A percentile compares a stretch with the other conserved stretches of the same genome.
These are phyloP conservation scores for Carapus acus DNA, from an alignment of 2,797 vertebrate species.

Conservation along the genomic window DNA sequence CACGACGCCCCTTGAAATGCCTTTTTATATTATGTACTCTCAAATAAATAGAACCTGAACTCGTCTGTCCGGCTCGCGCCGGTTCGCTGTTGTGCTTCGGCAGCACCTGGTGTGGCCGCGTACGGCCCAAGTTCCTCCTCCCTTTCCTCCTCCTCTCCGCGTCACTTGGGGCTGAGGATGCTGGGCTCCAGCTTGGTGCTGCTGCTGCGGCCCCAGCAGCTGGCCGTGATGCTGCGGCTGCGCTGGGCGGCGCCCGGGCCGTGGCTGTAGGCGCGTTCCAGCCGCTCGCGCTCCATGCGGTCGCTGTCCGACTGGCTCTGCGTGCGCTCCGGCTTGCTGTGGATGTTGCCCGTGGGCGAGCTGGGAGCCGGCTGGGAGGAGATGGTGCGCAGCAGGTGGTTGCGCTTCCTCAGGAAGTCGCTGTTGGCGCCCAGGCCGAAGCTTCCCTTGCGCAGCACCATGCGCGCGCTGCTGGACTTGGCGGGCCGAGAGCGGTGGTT, in stretches of 20 bases:
- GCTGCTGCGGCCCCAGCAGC: conserved; percentile 86
- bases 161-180: conserved; percentile 76
- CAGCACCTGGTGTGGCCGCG: conserved; percentile 56
- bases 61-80: conserved; percentile 28
- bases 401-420: conserved; percentile 93
- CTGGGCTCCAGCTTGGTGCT: conserved; percentile 79
- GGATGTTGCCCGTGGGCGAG: conserved; percentile 54
- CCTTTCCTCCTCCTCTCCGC: conserved; percentile 7
- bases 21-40: conserved; percentile 27
- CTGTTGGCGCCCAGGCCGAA: conserved; percentile 87
- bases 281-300: conserved; percentile 72
- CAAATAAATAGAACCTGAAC: conserved; percentile 35
- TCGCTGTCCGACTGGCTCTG: conserved; percentile 83
- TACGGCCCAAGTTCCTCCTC: conserved; percentile 44
- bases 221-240: conserved; percentile 89
- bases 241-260: conserved; percentile 69
- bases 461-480: conserved; percentile 87
- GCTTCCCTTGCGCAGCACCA: conserved; percentile 95
- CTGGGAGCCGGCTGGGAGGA: conserved; percentile 83
- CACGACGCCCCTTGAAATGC: conserved; percentile 43
- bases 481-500: conserved; percentile 88
- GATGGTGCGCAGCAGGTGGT: conserved; percentile 94
- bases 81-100: conserved; percentile 43
- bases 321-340: conserved; percentile 78
- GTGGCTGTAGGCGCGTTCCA: conserved; percentile 67